Evolutionary conservation across 2,888 invertebrate species (phyloP).

Genomic region (Endomychus coccineus): DNA sequence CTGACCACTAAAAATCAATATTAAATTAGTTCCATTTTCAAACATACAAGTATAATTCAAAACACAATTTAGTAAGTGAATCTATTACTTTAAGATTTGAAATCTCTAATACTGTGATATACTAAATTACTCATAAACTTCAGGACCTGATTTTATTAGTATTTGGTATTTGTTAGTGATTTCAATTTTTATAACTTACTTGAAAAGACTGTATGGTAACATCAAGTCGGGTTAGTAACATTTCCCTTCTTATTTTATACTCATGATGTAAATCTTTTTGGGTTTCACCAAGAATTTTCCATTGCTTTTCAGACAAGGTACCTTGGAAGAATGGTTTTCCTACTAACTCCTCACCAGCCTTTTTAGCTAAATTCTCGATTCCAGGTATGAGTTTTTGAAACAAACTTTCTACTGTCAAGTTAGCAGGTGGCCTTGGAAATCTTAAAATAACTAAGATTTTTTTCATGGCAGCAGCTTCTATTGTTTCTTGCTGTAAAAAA

Average conservation of each 20-base stretch:
- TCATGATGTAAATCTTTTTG: slow-evolving; percentile 73
- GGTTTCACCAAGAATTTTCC: slow-evolving; percentile 63
- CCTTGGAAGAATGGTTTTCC: slow-evolving; percentile 71
- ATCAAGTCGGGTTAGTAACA: slow-evolving; percentile 84
- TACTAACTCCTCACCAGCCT: slow-evolving; percentile 54
- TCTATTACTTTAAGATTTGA: too few species aligned
- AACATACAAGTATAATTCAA: background rate
- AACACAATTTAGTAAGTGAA: too few species aligned
- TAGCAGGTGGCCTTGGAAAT: slow-evolving; percentile 81
- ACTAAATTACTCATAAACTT: too few species aligned
- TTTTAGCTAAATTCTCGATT: slow-evolving; percentile 54
- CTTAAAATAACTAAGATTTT: slow-evolving; percentile 70
- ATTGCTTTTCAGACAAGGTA: slow-evolving; percentile 70
- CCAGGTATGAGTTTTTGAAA: slow-evolving; percentile 71
- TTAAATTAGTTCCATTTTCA: background rate
- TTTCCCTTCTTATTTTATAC: slow-evolving; percentile 75
- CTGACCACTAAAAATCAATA: slow-evolving; percentile 63
- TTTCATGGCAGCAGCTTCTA: slow-evolving; percentile 71
- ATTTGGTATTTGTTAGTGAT: too few species aligned
- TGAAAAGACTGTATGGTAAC: slow-evolving; percentile 96
- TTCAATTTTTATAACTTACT: slow-evolving; percentile 53
- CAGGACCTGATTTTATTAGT: background rate
- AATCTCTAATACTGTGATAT: too few species aligned
- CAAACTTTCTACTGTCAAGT: slow-evolving; percentile 66
- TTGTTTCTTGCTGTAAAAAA: slow-evolving; percentile 63